These are phyloP conservation scores for Cygnus olor DNA, from an alignment of 2,797 vertebrate species.

Conservation along the genomic window DNA sequence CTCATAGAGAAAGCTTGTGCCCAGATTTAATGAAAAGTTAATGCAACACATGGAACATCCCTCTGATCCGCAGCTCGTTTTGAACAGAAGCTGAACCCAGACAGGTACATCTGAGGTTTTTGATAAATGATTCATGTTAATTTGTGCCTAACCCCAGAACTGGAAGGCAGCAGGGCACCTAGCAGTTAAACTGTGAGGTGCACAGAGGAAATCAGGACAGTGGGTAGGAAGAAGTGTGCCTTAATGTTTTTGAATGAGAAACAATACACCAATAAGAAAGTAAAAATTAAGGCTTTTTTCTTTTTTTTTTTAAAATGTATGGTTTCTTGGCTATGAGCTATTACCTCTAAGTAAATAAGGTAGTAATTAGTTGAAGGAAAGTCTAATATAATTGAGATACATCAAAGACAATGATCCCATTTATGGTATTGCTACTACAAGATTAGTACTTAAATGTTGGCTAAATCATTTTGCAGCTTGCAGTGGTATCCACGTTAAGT, in stretches of 20 bases:
- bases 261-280: neutral
- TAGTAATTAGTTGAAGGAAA: neutral
- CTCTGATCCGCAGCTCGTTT: conserved; percentile 52
- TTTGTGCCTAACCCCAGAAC: neutral
- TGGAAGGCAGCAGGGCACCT: neutral
- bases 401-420: neutral
- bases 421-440: neutral
- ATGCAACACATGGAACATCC: neutral
- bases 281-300: neutral
- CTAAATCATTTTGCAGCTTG: neutral
- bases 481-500: neutral
- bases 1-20: neutral
- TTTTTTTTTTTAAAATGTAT: neutral
- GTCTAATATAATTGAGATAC: neutral
- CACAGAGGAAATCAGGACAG: neutral
- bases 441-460: neutral
- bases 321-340: neutral
- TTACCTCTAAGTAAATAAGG: neutral
- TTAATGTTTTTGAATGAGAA: neutral
- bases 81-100: conserved; percentile 30
- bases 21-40: conserved; percentile 54
- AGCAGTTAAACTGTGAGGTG: neutral
- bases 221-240: neutral
- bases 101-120: neutral
- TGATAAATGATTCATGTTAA: conserved; percentile 37